Conservation (phyloP, 2,113 vertebrate genomes). For the Xiphophorus couchianus region DNA sequence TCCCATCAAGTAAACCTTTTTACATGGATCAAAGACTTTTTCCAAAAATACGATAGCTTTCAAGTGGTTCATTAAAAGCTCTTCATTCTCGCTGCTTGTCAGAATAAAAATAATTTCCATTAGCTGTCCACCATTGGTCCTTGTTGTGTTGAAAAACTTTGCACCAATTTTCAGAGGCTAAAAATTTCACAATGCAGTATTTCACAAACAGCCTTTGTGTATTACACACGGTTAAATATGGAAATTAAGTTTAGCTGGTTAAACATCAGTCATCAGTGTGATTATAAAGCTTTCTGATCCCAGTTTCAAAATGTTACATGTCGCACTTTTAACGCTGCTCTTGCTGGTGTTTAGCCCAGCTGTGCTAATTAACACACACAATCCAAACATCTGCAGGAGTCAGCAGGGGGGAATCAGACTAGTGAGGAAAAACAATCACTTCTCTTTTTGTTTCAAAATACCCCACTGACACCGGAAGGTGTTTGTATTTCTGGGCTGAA, state of each 20-base stretch:
- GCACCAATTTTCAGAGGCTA: neutral
- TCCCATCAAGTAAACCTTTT: neutral
- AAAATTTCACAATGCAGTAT: neutral
- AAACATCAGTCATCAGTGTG: neutral
- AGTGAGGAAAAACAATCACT: slow-evolving; percentile 15
- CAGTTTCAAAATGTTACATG: neutral
- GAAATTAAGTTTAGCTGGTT: neutral
- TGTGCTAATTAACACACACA: slow-evolving; percentile 13
- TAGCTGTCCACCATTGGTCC: neutral
- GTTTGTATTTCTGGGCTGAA: too few relatives aligned
- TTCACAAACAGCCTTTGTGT: neutral
- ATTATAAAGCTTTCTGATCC: neutral
- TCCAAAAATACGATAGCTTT: neutral
- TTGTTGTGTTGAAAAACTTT: neutral
- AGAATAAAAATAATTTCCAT: neutral
- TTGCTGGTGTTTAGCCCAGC: slow-evolving; percentile 5
- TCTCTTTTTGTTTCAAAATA: neutral
- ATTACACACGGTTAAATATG: neutral
- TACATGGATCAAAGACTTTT: neutral
- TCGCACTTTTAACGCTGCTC: neutral
- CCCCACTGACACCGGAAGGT: neutral
- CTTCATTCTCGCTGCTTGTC: neutral
- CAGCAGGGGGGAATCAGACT: neutral
- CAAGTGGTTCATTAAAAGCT: neutral
- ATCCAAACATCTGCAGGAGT: slow-evolving; percentile 31